Base-by-base conservation (phyloP, 2,797 vertebrate genomes). In the Myotis daubentonii region DNA sequence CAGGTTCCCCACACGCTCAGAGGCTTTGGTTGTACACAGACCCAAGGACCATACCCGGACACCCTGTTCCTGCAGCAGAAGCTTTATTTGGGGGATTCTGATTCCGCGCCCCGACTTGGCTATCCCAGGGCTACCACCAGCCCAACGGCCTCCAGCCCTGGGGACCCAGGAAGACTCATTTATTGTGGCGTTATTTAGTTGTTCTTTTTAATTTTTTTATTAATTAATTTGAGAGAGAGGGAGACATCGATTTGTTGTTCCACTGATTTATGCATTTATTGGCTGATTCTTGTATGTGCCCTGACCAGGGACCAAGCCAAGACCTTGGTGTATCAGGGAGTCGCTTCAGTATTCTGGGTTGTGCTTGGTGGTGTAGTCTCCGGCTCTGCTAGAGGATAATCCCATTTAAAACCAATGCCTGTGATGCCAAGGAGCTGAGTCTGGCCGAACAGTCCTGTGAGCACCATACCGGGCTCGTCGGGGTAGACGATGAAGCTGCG, bases 381-480 rank as follows among this genome's bases (percentile, higher is more conserved):
- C 0, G 0, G 0, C 3, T n/a, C 0, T 16, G 0, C 2, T 1
- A 2, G 6, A 53, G 0, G 0, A 0, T 6, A 6, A 17, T 12
- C 49, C 95, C 94, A 97, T 0, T 0, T 0, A 71, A 83, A 57
- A 11, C 2, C 6, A 0, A 97, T 5, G 15, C 30, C 10, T 15
- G 3, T 76, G 23, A 97, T 4, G 30, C 76, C 93, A 1, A 30
- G 7, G 22, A 0, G 0, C 0, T 0, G 5, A 0, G 3, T 13
- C 1, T 23, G 28, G 11, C 82, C 96, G 2, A 53, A 94, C 47
- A 95, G 0, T 22, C 86, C 94, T 3, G 2, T 49, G 76, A 97
- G 72, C 47, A 90, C 82, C 15, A 90, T 5, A 4, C 0, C 4
- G 0, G 0, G 0, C 0, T 5, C 0, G 0, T 0, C 0, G 1